Evolutionary conservation across 2,888 invertebrate genomes (phyloP).

Genomic region (Drosophila neonasuta): DNA sequence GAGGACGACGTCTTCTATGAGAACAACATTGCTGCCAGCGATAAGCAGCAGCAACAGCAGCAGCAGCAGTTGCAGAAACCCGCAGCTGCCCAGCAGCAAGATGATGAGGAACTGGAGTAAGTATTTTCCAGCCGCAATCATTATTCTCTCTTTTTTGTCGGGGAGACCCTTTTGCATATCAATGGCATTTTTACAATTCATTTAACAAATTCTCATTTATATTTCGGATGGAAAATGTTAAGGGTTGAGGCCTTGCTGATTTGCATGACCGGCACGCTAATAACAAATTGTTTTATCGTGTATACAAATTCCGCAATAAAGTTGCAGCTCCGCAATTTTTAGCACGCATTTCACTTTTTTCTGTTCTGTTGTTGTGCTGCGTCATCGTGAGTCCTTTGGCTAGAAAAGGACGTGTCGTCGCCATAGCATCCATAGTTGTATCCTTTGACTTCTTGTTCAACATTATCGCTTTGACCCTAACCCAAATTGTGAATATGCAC

Average conservation of each 20-base stretch:
- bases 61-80: constrained; percentile 55
- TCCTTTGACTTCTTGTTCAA: constrained; percentile 68
- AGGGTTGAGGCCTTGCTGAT: constrained; percentile 32
- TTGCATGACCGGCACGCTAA: constrained; percentile 67
- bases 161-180: constrained; percentile 42
- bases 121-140: constrained; percentile 32
- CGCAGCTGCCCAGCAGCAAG: constrained; percentile 66
- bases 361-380: constrained; percentile 16
- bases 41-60: constrained; percentile 52
- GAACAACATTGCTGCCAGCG: constrained; percentile 86
- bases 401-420: constrained; percentile 28
- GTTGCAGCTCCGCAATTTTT: constrained; percentile 58
- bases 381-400: constrained; percentile 48
- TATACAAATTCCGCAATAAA: constrained; percentile 70
- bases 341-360: constrained; percentile 57
- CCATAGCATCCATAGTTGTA: constrained; percentile 37
- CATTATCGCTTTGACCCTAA: constrained; percentile 79
- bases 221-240: constrained; percentile 8
- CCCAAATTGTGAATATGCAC: constrained; percentile 79
- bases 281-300: constrained; percentile 76
- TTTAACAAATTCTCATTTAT: constrained; percentile 65
- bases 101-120: constrained; percentile 85
- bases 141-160: constrained; percentile 10
- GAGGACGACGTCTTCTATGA: constrained; percentile 89
- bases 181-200: constrained; percentile 68